Evolutionary conservation across 2,888 invertebrate species (phyloP).

Genomic region (Anthoptus insignis): DNA sequence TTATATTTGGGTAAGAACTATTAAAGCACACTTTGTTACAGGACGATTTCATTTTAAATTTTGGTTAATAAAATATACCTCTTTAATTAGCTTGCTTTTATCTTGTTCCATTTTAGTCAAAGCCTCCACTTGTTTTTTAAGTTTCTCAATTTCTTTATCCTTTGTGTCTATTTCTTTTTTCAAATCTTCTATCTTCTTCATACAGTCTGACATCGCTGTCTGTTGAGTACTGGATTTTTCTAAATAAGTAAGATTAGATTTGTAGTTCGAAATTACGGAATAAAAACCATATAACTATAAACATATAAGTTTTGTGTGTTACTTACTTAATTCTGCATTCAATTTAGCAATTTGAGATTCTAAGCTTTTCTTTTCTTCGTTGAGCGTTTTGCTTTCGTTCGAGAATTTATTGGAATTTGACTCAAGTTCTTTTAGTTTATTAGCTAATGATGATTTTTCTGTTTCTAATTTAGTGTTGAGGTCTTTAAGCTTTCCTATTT

Average conservation of each 20-base stretch:
- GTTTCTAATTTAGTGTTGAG: slow-evolving; percentile 77
- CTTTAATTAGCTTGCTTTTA: slow-evolving; percentile 87
- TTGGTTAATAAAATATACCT: slow-evolving; percentile 67
- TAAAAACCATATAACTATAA: too few relatives aligned
- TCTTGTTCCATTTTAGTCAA: slow-evolving; percentile 82
- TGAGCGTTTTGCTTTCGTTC: slow-evolving; percentile 84
- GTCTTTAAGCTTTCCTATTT: slow-evolving; percentile 84
- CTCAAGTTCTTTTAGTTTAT: slow-evolving; percentile 70
- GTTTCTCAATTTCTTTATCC: slow-evolving; percentile 88
- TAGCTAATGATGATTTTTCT: slow-evolving; percentile 72
- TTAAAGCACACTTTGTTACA: slow-evolving; percentile 4
- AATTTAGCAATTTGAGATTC: slow-evolving; percentile 87
- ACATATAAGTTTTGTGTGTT: too few relatives aligned
- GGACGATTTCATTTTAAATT: background rate
- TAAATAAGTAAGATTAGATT: slow-evolving; percentile 52
- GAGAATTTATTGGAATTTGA: slow-evolving; percentile 71
- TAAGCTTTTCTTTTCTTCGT: slow-evolving; percentile 89
- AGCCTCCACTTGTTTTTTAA: slow-evolving; percentile 87
- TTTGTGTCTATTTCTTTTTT: slow-evolving; percentile 89
- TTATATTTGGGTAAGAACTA: slow-evolving; percentile 11
- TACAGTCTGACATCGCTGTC: slow-evolving; percentile 83
- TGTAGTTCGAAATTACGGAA: background rate
- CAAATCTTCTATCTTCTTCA: slow-evolving; percentile 88
- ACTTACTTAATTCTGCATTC: slow-evolving; percentile 87
- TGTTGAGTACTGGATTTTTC: slow-evolving; percentile 86